Base-by-base conservation (phyloP, 2,797 vertebrate species). In the Sebastes itinus region DNA sequence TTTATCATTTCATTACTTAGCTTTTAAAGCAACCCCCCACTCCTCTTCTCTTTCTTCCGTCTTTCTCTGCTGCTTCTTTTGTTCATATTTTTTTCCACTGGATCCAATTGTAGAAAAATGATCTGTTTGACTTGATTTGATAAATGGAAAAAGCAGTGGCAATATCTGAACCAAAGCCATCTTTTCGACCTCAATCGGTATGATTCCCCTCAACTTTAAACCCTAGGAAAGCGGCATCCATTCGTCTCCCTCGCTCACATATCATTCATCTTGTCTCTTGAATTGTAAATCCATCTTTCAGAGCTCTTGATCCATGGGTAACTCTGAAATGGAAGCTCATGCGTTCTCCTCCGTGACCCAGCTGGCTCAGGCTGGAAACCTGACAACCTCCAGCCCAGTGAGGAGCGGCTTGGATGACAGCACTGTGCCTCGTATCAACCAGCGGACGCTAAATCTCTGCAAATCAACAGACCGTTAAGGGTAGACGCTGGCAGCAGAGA, bases 1-100 rank as follows among this genome's bases (percentile, higher is more conserved):
- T 91, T 87, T 70, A 61, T 87, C 82, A 81, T 90, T 87, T 78
- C 38, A 77, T 83, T 80, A 65, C 60, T 71, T 63, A 18, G 63
- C 77, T 75, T 79, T 77, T 35, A 86, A 46, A 80, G 56, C 78
- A 32, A 20, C 32, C 3, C 59, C 30, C 23, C 4, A 20, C 7
- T 12, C 16, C 18, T 25, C 7, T 8, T 1, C 4, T 63, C 58
- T 23, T 4, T 27, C 32, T 5, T 22, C n/a, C 13, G 1, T 35
- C 59, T 62, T 4, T 32, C 62, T 27, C 66, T 27, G 38, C 54
- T 58, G 28, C 67, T 56, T 55, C 46, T 61, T 83, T 65, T 65
- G 69, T 72, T 63, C 6, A 6, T 33, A 56, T 73, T 59, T 66
- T 74, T 38, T 56, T 20, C 16, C 13, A 6, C 65, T 32, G 35